Base-by-base conservation (phyloP, 2,797 vertebrate genomes). In the Channallabes apus region DNA sequence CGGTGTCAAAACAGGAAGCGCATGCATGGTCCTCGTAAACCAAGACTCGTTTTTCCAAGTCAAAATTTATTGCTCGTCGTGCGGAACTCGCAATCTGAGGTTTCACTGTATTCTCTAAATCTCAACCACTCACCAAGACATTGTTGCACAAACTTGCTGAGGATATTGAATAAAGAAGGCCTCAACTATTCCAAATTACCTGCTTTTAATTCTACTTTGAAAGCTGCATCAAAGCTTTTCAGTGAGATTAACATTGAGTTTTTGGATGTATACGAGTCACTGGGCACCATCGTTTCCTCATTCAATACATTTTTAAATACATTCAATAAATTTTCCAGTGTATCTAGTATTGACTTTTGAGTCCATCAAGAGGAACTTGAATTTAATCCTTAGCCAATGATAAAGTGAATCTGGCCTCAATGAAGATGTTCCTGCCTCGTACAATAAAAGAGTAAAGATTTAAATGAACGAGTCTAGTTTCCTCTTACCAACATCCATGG, bases 401-500 rank as follows among this genome's bases (percentile, higher is more conserved):
- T 5, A 4, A 22, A 5, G 12, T n/a, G 24, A n/a, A 51, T 24
- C 38, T 46, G 32, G 17, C 8, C 12, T 41, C 46, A 51, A 51
- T 51, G 46, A 51, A 51, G 46, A 51, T 3, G 46, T 51, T 12
- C 46, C 3, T 27, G 67, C 18, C 11, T 22, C 20, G 0, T 54
- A 41, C 3, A 24, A 38, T 46, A 18, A 29, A 32, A 27, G 6
- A 22, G 24, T 51, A 51, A 51, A 51, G 58, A 41, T 67, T 81
- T 24, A 65, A 46, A 41, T 64, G 18, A n/a, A 27, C 2, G 17
- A 27, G 27, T 15, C 18, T 22, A 59, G 54, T 3, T 8, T 62
- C 22, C 22, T 90, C 95, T 91, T 91, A 99, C 98, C 98, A 61
- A 99, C 96, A 27, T 98, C 96, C 97, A 99, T 99, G 90, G 97